Base-by-base conservation (phyloP, 2,888 invertebrate genomes). In the Ectemnius lituratus region DNA sequence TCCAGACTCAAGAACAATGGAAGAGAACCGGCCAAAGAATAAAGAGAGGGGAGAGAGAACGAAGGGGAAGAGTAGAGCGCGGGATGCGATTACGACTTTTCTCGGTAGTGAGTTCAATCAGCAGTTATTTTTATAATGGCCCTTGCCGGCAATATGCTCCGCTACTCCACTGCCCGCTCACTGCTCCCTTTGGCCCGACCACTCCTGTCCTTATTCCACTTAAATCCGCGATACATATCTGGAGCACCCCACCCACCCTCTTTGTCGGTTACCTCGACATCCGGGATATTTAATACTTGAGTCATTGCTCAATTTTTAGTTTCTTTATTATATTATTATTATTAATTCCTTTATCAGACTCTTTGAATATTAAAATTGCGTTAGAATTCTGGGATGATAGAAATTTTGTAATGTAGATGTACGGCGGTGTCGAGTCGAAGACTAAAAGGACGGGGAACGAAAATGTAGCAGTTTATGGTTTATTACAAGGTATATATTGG, bases 21-120 rank as follows among this genome's bases (percentile, higher is more conserved):
- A 58, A 70, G 57, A 71, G 60, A 73, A 73, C 47, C 37, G 75
- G 63, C 59, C 67, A n/a, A 57, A 63, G 67, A 69, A 5, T 6
- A 16, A 49, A 49, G 71, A 59, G 72, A 64, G 45, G 6, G 49
- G 37, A 61, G 67, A 61, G 67, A 75, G 2, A 23, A 20, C 20
- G 23, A 23, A 3, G 2, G 23, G 23, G 2, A 3, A 23, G 23
- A 59, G 75, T 84, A 86, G 88, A 86, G 88, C 87, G 88, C 87
- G 88, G 89, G 88, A 88, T 88, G 89, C 89, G 90, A 90, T 90
- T 90, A 90, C 87, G 90, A 90, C 90, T 90, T 90, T 91, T 90
- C 90, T 90, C 85, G 89, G 90, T 90, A 90, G 88, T 87, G 87
- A 89, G 90, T 89, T 88, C 90, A 89, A 90, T 90, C 91, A 88